These are phyloP conservation scores for Nephrotoma flavescens DNA, from an alignment of 2,888 invertebrate genomes.

Conservation along the genomic window DNA sequence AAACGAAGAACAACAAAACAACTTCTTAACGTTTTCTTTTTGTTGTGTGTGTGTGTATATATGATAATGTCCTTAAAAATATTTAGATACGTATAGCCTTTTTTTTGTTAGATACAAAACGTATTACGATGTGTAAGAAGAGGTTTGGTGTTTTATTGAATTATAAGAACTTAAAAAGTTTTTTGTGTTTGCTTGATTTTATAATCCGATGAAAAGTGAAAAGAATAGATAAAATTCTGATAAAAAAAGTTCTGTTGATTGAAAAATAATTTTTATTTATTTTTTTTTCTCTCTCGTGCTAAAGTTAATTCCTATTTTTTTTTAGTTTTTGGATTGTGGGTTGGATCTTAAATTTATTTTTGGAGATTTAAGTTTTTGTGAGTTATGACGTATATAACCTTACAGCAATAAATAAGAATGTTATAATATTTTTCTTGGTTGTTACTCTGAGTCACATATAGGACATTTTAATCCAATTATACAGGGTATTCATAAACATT, in stretches of 20 bases:
- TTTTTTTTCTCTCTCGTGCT: not conserved
- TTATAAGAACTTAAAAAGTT: slow-evolving; percentile 2
- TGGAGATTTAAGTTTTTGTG: not conserved
- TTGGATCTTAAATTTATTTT: not conserved
- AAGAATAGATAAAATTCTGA: not conserved
- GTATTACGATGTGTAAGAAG: not conserved
- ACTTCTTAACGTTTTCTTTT: not conserved
- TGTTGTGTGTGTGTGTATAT: not conserved
- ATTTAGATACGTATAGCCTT: not conserved
- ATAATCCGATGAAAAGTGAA: slow-evolving; percentile 4
- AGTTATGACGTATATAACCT: not conserved
- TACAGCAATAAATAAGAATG: not conserved
- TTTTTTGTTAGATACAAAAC: not conserved
- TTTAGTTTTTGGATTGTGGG: not conserved
- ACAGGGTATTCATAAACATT: no score
- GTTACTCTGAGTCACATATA: not conserved
- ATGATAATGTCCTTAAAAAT: not conserved
- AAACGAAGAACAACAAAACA: not conserved
- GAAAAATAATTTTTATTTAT: not conserved
- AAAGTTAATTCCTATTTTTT: not conserved
- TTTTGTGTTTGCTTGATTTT: not conserved
- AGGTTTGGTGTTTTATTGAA: not conserved
- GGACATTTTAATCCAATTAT: not conserved
- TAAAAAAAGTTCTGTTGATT: slow-evolving; percentile 1
- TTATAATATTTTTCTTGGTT: not conserved